These are phyloP conservation scores for Pipra filicauda DNA, from an alignment of 2,113 vertebrate genomes.

Conservation along the genomic window DNA sequence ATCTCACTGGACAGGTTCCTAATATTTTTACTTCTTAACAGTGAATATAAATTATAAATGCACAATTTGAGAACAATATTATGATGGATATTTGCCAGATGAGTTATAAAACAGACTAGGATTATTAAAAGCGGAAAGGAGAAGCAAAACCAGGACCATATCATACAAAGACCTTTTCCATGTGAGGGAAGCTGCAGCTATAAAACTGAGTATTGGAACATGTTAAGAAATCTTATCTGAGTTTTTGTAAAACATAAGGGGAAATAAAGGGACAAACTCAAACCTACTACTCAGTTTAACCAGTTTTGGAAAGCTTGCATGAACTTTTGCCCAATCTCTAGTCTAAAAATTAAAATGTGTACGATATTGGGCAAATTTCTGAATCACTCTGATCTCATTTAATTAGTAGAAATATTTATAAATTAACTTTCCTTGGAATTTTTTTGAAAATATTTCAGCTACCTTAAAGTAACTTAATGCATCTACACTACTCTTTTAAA, in stretches of 20 bases:
- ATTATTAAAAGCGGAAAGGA: not conserved
- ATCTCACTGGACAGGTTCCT: not conserved
- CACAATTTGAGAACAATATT: not conserved
- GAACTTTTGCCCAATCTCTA: not conserved
- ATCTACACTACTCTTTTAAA: not conserved
- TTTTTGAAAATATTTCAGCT: not conserved
- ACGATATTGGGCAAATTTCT: not conserved
- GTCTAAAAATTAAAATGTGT: not conserved
- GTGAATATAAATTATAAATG: not conserved
- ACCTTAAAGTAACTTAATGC: not conserved
- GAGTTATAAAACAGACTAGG: not conserved
- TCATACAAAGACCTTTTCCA: not conserved
- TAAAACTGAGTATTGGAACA: not conserved
- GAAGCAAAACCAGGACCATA: not conserved
- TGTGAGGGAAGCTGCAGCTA: not conserved
- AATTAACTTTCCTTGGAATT: not conserved
- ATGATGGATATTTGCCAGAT: not conserved
- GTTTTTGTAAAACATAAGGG: not conserved
- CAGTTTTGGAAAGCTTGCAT: not conserved
- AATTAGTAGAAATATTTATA: not conserved
- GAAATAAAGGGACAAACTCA: not conserved
- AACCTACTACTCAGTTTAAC: not conserved
- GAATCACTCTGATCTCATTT: not conserved
- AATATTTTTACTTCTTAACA: not conserved
- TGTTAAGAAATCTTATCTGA: not conserved